These are phyloP conservation scores for Brotula barbata DNA, from an alignment of 2,797 vertebrate genomes.

Conservation along the genomic window DNA sequence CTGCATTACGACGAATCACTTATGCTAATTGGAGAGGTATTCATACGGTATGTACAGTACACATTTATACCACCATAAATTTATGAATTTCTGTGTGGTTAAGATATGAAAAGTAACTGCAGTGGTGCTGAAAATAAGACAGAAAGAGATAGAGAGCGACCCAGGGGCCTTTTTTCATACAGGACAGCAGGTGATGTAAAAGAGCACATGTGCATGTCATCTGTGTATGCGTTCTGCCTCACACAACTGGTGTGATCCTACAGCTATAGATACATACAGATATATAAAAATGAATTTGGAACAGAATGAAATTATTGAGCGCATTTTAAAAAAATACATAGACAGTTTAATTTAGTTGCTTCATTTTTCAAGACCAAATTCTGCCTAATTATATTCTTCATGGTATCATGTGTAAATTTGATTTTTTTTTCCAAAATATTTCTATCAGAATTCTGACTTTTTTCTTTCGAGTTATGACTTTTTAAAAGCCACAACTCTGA, in stretches of 20 bases:
- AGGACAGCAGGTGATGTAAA: constrained; percentile 45
- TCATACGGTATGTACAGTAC: constrained; percentile 67
- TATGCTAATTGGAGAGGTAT: constrained; percentile 58
- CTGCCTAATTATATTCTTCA: too few relatives aligned
- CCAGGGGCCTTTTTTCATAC: constrained; percentile 54
- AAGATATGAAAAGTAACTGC: constrained; percentile 64
- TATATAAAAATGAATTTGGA: constrained; percentile 41
- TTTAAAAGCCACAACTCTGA: too few relatives aligned
- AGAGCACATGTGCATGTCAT: constrained; percentile 22
- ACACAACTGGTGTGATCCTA: too few relatives aligned
- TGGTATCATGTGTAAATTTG: too few relatives aligned
- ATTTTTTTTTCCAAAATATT: too few relatives aligned
- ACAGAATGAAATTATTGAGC: constrained; percentile 40
- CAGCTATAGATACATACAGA: too few relatives aligned
- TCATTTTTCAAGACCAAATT: too few relatives aligned
- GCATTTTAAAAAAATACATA: too few relatives aligned
- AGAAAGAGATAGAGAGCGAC: constrained; percentile 32
- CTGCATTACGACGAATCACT: constrained; percentile 69
- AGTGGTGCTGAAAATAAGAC: constrained; percentile 38
- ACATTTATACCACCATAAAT: constrained; percentile 44
- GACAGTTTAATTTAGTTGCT: too few relatives aligned
- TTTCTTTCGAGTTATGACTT: too few relatives aligned
- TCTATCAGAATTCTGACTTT: too few relatives aligned
- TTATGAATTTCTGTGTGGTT: constrained; percentile 57
- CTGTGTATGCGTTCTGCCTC: not conserved